A percentile compares a stretch with the other conserved stretches of the same genome.
Evolutionary conservation across 1,140 invertebrate genomes (phyloP).

Genomic region (Euborellia annulipes): DNA sequence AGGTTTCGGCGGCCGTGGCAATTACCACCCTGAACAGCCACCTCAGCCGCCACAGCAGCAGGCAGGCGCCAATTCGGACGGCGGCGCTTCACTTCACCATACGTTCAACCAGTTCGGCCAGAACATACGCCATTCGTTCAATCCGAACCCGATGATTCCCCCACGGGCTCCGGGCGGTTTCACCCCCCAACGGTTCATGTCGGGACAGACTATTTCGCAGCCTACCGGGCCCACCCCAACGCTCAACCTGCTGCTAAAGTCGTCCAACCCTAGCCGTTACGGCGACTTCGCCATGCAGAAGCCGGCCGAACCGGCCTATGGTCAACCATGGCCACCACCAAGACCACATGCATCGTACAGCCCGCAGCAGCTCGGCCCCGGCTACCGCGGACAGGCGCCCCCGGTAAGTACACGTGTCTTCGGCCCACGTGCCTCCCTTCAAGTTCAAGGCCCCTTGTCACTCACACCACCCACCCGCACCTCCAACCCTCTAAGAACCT

Average conservation of each 20-base stretch:
- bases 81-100: too few species aligned
- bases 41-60: background rate
- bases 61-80: background rate
- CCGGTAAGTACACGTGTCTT: constrained; percentile 14
- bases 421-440: too few species aligned
- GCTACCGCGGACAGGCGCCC: constrained; percentile 18
- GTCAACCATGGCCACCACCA: constrained; percentile 31
- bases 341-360: constrained; percentile 33
- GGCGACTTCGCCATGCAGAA: constrained; percentile 24
- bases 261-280: constrained; percentile 44
- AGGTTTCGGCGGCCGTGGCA: constrained; percentile 14
- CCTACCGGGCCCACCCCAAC: constrained; percentile 78
- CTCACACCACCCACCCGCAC: too few species aligned
- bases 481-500: too few species aligned
- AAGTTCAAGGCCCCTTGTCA: too few species aligned
- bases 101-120: background rate
- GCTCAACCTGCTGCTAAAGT: constrained; percentile 73
- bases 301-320: constrained; percentile 17
- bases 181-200: constrained; percentile 31
- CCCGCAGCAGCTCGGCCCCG: constrained; percentile 30
- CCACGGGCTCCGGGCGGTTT: constrained; percentile 13
- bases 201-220: constrained; percentile 49
- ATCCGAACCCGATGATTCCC: constrained; percentile 11
- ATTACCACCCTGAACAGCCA: constrained; percentile 14
- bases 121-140: background rate